Percentiles rank a stretch among this genome's conserved stretches.
phyloP scores from a whole-genome alignment of 2,888 invertebrate genomes.

The Pseudococcus jackbeardsleyi region DNA sequence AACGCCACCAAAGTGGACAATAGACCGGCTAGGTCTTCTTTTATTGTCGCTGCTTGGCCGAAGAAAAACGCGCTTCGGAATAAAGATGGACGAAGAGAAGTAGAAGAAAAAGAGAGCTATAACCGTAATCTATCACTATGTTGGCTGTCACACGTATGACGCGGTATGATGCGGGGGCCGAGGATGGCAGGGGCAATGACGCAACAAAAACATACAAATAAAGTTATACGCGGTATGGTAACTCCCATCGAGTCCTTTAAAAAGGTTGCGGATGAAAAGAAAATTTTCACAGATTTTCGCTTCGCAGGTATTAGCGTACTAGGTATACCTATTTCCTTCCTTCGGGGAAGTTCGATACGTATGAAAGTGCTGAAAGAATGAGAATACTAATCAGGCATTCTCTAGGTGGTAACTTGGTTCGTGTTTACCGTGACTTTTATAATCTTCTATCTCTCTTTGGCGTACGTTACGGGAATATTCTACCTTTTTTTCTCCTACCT shows the following conservation, averaged over 20 bases:
- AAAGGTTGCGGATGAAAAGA: slow-evolving; percentile 25
- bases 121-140: slow-evolving; percentile 28
- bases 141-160: slow-evolving; percentile 8
- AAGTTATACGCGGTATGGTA: slow-evolving; percentile 27
- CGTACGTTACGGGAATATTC: slow-evolving; percentile 22
- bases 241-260: slow-evolving; percentile 27
- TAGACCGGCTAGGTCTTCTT: neutral
- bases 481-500: neutral
- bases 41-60: slow-evolving; percentile 7
- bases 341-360: slow-evolving; percentile 25
- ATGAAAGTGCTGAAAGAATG: slow-evolving; percentile 14
- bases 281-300: slow-evolving; percentile 21
- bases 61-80: neutral
- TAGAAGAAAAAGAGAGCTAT: slow-evolving; percentile 1
- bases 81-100: neutral
- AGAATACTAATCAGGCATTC: slow-evolving; percentile 23
- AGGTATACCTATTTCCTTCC: neutral
- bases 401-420: slow-evolving; percentile 15
- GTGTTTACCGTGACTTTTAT: slow-evolving; percentile 11
- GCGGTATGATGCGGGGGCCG: neutral
- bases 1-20: slow-evolving; percentile 1
- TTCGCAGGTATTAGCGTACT: slow-evolving; percentile 20
- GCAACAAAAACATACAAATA: slow-evolving; percentile 37
- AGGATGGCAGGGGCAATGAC: neutral
- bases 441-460: neutral